phyloP scores from a whole-genome alignment of 2,888 invertebrate genomes.

The Sinotaia quadrata region DNA sequence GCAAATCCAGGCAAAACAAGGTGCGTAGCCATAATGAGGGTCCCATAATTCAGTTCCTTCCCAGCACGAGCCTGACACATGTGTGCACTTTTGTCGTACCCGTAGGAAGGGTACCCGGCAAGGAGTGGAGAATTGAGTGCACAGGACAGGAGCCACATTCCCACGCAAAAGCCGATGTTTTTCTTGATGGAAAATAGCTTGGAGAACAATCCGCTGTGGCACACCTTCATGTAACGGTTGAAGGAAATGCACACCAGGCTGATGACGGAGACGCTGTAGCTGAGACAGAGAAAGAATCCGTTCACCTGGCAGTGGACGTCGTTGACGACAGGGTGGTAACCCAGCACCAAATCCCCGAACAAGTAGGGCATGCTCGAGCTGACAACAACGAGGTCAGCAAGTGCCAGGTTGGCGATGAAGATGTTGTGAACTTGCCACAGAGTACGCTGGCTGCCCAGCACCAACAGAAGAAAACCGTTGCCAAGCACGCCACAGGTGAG shows the following conservation, averaged over 20 bases:
- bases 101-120: not conserved
- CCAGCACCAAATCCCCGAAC: not conserved
- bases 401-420: slow-evolving; percentile 12
- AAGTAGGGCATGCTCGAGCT: not conserved
- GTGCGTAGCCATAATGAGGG: not conserved
- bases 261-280: slow-evolving; percentile 17
- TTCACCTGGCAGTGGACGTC: slow-evolving; percentile 2
- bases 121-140: slow-evolving; percentile 1
- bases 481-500: not conserved
- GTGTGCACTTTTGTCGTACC: slow-evolving; percentile 10
- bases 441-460: not conserved
- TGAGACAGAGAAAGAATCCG: slow-evolving; percentile 5
- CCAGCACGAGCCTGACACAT: not conserved
- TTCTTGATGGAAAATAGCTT: not conserved
- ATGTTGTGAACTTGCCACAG: slow-evolving; percentile 13
- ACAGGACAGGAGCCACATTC: not conserved
- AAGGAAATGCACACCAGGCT: slow-evolving; percentile 19
- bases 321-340: not conserved
- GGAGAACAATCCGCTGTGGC: not conserved
- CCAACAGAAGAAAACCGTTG: not conserved
- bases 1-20: slow-evolving; percentile 1
- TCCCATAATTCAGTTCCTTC: not conserved
- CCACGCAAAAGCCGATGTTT: not conserved
- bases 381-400: slow-evolving; percentile 2
- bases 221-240: slow-evolving; percentile 21